Base-by-base conservation (phyloP, 2,888 invertebrate species). In the Rhopalosiphum nymphaeae region DNA sequence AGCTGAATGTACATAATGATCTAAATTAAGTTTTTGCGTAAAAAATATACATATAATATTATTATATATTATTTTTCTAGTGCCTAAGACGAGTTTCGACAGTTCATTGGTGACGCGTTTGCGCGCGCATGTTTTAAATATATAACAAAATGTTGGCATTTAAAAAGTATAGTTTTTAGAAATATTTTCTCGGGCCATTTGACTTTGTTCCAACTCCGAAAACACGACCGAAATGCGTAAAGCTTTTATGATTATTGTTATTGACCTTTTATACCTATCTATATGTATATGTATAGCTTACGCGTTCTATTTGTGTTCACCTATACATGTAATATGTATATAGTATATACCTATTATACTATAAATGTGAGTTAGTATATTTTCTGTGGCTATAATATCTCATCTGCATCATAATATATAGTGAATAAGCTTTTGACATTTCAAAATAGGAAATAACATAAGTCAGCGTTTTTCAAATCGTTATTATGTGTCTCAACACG, bases 121-220 rank as follows among this genome's bases (percentile, higher is more conserved):
- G 46, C n/a, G 61, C 46, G 57, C 46, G 36, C 36, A 21, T 21
- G 36, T 90, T 87, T 49, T 49, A 49, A 46, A 91, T 86, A 86
- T 85, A 57, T 86, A 86, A 85, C 86, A 57, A 91, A 91, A 86
- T 91, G 85, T 91, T 91, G 91, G 86, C 91, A 91, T 91, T 91
- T 91, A 91, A 91, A 86, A 91, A 85, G 56, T 91, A 56, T 53
- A 88, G 88, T 49, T 88, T 85, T 57, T 29, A 91, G n/a, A 91
- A 85, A 57, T 85, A 91, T 85, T 85, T 56, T 44, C 91, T 91
- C 85, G 56, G 57, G 91, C 46, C 57, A 86, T 91, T 91, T 91
- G 86, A 91, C n/a, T 86, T 91, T 25, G 91, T 91, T 91, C 91
- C 91, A 91, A 91, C 26, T 78, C 78, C 36, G 21, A 78, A 78